Evolutionary conservation across 2,888 invertebrate species (phyloP), one percentile per base, ranked within the genome.

Genomic region (Spilosoma lubricipeda): DNA sequence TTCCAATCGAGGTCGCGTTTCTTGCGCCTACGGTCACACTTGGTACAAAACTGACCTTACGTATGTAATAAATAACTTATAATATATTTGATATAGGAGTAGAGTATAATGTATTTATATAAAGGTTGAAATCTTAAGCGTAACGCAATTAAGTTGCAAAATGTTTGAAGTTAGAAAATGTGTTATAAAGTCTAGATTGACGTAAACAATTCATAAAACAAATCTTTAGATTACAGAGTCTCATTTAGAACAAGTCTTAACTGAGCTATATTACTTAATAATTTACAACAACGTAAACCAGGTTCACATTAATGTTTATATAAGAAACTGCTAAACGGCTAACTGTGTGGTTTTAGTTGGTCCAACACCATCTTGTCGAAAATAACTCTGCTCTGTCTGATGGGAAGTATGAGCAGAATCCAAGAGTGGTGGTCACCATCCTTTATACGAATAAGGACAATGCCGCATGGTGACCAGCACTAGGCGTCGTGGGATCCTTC

Each of bases 41-140:
- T 73, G 76, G 73, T 74, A 78, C 59, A 71, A 64, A 76, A 70
- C 59, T 82, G 81, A 77, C 85, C 83, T 83, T 85, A 82, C 56
- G 74, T 75, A 67, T 74, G 20, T 75, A 69, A 70, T 72, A 33
- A 56, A 72, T 67, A 72, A 63, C 67, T 75, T 71, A 70, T 74
- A 68, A 68, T 72, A 27, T 73, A 23, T 64, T 45, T 45, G 42
- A 45, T 64, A 27, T 70, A n/a, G 42, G 45, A 30, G 33, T n/a
- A 30, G 30, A 56, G 33, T 18, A 33, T n/a, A 42, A 36, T 15
- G 18, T 36, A 27, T 2, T 5, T 27, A 36, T 18, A 30, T 59
- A 27, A 59, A n/a, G 59, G 59, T 59, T 59, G n/a, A 59, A 59
- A 27, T n/a, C 9, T 3, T n/a, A 23, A n/a, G n/a, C 52, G n/a